Evolutionary conservation across 1,140 invertebrate genomes (phyloP).

Genomic region (Aphis gossypii): DNA sequence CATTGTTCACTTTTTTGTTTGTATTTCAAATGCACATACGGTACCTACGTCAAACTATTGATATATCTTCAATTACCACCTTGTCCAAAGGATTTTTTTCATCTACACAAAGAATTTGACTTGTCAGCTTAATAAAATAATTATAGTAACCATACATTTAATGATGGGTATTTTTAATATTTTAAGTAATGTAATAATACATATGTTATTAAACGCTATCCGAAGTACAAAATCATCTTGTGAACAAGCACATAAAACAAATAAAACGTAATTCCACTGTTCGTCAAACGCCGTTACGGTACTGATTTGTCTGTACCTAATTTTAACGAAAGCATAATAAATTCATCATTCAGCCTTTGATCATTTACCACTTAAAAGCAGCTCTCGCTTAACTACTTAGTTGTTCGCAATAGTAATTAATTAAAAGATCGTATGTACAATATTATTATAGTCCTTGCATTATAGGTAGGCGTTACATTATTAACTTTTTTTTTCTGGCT

Average conservation of each 20-base stretch:
- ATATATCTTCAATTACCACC: background rate
- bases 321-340: background rate
- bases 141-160: background rate
- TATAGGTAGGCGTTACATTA: background rate
- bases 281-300: background rate
- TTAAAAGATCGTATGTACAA: background rate
- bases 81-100: background rate
- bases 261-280: background rate
- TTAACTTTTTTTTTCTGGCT: background rate
- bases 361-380: background rate
- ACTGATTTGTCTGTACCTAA: background rate
- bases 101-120: background rate
- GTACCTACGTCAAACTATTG: background rate
- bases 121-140: background rate
- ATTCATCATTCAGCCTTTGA: background rate
- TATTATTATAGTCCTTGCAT: background rate
- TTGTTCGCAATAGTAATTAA: background rate
- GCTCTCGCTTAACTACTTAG: background rate
- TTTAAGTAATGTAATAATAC: background rate
- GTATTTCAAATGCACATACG: background rate
- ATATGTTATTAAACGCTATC: background rate
- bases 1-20: background rate
- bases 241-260: background rate
- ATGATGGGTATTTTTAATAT: background rate
- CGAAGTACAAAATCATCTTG: background rate